Conservation (phyloP, 35 echinoderm and acorn worm genomes). For the Stichopus chloronotus region DNA sequence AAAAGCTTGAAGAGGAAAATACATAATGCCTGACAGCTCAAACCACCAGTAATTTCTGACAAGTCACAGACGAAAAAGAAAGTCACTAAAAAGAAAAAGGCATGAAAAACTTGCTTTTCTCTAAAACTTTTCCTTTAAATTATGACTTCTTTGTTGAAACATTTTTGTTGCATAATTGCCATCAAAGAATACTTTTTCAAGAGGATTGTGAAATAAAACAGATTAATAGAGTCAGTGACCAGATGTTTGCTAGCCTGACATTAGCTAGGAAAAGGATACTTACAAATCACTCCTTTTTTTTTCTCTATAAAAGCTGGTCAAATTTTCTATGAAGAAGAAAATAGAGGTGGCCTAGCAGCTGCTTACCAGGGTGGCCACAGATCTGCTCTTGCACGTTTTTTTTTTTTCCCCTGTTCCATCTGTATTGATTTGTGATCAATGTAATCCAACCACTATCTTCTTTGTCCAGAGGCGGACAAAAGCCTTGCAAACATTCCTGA, state of each 20-base stretch:
- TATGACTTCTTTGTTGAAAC: too few species aligned
- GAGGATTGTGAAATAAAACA: neutral
- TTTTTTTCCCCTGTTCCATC: neutral
- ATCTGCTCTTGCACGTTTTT: neutral
- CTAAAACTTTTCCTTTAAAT: too few species aligned
- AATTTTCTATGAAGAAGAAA: neutral
- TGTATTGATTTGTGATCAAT: slow-evolving; percentile 45
- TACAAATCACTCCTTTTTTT: neutral
- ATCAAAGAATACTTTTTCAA: too few species aligned
- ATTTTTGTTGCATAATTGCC: too few species aligned
- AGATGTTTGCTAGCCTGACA: neutral
- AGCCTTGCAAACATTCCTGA: neutral
- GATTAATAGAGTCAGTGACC: neutral
- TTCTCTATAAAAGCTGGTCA: neutral
- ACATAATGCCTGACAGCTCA: too few species aligned
- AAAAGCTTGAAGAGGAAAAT: too few species aligned
- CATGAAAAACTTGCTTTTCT: too few species aligned
- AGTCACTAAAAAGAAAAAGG: too few species aligned
- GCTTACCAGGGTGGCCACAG: neutral
- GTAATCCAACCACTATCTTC: neutral
- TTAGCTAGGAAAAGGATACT: neutral
- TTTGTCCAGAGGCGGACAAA: neutral
- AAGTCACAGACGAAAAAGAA: too few species aligned
- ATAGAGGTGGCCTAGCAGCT: neutral
- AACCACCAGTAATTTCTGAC: too few species aligned